These are phyloP conservation scores for Crotalus adamanteus DNA, from an alignment of 2,797 vertebrate genomes.

Conservation along the genomic window DNA sequence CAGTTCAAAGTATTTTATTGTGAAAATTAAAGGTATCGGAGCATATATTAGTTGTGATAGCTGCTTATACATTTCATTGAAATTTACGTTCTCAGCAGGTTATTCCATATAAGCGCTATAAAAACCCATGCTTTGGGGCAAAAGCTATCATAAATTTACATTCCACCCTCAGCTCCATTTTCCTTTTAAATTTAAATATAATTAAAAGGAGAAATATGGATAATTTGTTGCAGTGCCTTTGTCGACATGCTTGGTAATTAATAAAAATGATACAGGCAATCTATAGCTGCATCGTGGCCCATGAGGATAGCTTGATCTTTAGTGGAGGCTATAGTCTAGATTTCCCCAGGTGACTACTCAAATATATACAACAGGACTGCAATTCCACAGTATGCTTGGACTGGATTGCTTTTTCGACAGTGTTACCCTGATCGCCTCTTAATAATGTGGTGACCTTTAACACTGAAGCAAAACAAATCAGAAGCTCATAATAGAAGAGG, in stretches of 20 bases:
- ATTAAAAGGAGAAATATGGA: neutral
- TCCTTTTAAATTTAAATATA: conserved; percentile 12
- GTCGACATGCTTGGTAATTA: neutral
- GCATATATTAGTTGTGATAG: neutral
- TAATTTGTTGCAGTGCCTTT: conserved; percentile 8
- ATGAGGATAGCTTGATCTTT: neutral
- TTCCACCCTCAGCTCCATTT: neutral
- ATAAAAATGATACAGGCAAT: conserved; percentile 21
- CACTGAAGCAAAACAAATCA: conserved; percentile 17
- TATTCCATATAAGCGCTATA: neutral
- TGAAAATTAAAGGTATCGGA: conserved; percentile 3
- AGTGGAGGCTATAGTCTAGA: conserved; percentile 10
- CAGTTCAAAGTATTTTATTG: neutral
- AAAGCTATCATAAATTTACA: conserved; percentile 13
- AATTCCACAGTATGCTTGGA: conserved; percentile 23
- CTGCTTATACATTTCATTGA: neutral
- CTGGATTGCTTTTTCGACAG: conserved; percentile 30
- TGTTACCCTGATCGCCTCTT: conserved; percentile 1
- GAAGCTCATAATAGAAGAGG: conserved; percentile 1
- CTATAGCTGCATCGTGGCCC: neutral
- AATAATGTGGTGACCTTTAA: conserved; percentile 28
- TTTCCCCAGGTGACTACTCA: conserved; percentile 35
- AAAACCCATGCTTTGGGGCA: neutral
- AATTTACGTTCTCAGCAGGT: neutral
- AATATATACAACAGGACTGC: conserved; percentile 31